Evolutionary conservation across 2,797 vertebrate species (phyloP).

Genomic region (Crenuchus spilurus): DNA sequence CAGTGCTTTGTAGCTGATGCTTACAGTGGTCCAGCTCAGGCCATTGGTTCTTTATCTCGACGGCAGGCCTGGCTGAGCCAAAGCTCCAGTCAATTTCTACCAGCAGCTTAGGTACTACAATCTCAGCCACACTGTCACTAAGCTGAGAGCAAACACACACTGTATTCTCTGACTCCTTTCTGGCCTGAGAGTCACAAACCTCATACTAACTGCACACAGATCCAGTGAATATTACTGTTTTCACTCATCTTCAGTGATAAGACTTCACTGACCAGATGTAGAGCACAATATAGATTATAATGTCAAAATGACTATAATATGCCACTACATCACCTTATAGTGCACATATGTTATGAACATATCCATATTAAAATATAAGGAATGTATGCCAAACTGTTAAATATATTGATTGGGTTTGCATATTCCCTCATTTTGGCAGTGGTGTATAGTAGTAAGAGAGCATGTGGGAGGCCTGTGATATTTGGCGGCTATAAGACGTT

Average conservation of each 20-base stretch:
- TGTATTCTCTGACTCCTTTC: neutral
- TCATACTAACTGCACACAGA: neutral
- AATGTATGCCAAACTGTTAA: no score
- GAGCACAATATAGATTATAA: no score
- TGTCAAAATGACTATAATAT: no score
- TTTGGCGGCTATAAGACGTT: constrained; percentile 36
- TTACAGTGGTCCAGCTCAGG: constrained; percentile 2
- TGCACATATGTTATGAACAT: neutral
- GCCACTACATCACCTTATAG: no score
- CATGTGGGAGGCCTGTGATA: constrained; percentile 30
- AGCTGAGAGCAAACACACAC: neutral
- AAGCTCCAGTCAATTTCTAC: constrained; percentile 11
- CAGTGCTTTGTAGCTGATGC: neutral
- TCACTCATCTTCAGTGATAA: no score
- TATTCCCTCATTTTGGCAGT: constrained; percentile 21
- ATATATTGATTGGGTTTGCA: no score
- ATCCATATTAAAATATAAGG: neutral
- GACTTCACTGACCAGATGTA: no score
- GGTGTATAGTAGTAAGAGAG: constrained; percentile 37
- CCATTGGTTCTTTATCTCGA: neutral
- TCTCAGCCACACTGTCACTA: neutral
- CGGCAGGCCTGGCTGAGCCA: neutral
- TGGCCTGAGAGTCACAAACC: neutral
- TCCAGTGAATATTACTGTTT: no score
- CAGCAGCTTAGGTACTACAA: constrained; percentile 6